These are phyloP conservation scores for Platanista minor DNA, from an alignment of 2,113 vertebrate species.

Conservation along the genomic window DNA sequence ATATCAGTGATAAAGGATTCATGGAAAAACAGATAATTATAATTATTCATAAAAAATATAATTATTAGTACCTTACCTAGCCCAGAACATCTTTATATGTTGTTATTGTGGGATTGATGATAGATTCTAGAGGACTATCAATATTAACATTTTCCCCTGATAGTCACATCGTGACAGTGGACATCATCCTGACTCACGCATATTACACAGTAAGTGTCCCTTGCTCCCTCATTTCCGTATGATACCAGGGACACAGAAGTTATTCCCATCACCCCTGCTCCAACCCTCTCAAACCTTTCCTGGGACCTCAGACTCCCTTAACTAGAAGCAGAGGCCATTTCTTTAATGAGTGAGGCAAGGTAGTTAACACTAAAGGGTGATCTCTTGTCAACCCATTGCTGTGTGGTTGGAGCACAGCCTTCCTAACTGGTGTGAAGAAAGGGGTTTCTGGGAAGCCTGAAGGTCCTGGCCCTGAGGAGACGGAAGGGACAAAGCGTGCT, in stretches of 20 bases:
- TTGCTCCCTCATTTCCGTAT: not conserved
- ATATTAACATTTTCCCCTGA: not conserved
- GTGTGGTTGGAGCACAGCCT: not conserved
- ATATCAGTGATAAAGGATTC: not conserved
- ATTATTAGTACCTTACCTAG: not conserved
- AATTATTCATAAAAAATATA: not conserved
- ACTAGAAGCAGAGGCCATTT: not conserved
- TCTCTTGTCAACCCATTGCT: not conserved
- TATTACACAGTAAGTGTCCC: not conserved
- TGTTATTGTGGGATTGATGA: not conserved
- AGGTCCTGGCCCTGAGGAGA: not conserved
- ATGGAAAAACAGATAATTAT: not conserved
- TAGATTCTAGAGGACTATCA: not conserved
- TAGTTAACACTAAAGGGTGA: no score
- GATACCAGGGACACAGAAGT: not conserved
- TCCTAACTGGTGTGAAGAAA: not conserved
- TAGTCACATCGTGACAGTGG: not conserved
- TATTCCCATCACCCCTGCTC: no score
- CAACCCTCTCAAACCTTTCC: not conserved
- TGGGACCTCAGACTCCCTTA: not conserved
- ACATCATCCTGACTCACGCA: not conserved
- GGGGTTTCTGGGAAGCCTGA: not conserved
- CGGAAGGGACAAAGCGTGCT: not conserved
- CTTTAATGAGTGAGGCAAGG: not conserved
- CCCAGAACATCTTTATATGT: not conserved